Conservation (phyloP, 1,140 invertebrate species). For the Megathymus violae region DNA sequence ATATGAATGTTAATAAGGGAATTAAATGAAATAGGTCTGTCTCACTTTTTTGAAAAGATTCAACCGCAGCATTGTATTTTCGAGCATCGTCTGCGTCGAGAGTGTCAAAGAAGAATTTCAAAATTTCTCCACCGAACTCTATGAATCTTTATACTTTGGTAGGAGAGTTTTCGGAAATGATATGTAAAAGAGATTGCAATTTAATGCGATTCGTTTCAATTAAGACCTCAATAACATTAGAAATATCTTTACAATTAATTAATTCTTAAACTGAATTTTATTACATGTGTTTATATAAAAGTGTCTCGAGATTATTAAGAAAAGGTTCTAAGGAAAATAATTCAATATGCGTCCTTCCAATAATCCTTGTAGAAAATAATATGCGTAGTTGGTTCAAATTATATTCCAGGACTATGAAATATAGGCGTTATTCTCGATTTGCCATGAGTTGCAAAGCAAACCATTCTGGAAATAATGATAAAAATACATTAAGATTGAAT, state of each 20-base stretch:
- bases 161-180: constrained; percentile 20
- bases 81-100: constrained; percentile 38
- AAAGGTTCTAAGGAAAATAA: constrained; percentile 36
- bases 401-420: constrained; percentile 39
- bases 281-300: constrained; percentile 15
- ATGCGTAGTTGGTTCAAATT: constrained; percentile 35
- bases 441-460: not conserved
- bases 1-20: constrained; percentile 28
- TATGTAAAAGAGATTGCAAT: constrained; percentile 35
- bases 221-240: constrained; percentile 4
- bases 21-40: constrained; percentile 31
- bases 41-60: constrained; percentile 26
- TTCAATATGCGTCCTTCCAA: constrained; percentile 42
- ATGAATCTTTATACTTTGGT: constrained; percentile 26
- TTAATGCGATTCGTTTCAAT: not conserved
- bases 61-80: constrained; percentile 40
- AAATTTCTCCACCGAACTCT: constrained; percentile 38
- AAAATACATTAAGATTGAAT: too few species aligned
- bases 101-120: constrained; percentile 43
- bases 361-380: constrained; percentile 40
- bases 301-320: constrained; percentile 32
- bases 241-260: constrained; percentile 4
- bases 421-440: constrained; percentile 29
- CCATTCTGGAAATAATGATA: not conserved
- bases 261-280: not conserved